Evolutionary conservation across 30 jellyfish, hydroid and myxozoan species (phyloP).

Genomic region (Cassiopea xamachana): DNA sequence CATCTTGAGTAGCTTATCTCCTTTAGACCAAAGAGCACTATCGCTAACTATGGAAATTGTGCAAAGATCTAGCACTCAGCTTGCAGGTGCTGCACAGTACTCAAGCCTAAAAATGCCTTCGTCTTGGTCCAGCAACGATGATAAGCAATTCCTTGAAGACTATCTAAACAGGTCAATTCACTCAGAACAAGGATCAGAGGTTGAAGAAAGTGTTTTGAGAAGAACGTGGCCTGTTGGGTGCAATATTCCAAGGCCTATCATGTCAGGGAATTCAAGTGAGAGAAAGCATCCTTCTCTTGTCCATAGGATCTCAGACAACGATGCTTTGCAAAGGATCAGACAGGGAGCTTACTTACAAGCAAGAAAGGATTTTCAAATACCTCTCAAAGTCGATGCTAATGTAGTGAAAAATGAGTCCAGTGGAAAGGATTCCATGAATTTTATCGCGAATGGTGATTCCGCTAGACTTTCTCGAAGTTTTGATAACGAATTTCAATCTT

Average conservation of each 20-base stretch:
- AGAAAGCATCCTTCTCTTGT: conserved; percentile 34
- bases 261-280: background rate
- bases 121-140: conserved; percentile 7
- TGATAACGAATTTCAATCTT: conserved; percentile 1
- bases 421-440: background rate
- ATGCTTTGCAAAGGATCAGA: conserved; percentile 56
- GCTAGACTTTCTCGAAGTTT: conserved; percentile 14
- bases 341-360: conserved; percentile 74
- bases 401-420: background rate
- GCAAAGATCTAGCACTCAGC: background rate
- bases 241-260: background rate
- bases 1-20: background rate
- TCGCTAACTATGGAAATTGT: background rate
- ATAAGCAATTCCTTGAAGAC: conserved; percentile 15
- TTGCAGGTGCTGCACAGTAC: background rate
- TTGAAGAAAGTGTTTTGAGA: conserved; percentile 32
- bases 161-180: conserved; percentile 43
- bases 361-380: conserved; percentile 14
- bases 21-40: background rate
- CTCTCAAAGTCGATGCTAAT: background rate
- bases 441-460: background rate
- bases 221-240: conserved; percentile 64
- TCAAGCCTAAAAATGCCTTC: background rate
- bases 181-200: background rate
- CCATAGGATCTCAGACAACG: conserved; percentile 57